These are phyloP conservation scores for Caiman crocodilus DNA, from an alignment of 2,797 vertebrate genomes.

Conservation along the genomic window DNA sequence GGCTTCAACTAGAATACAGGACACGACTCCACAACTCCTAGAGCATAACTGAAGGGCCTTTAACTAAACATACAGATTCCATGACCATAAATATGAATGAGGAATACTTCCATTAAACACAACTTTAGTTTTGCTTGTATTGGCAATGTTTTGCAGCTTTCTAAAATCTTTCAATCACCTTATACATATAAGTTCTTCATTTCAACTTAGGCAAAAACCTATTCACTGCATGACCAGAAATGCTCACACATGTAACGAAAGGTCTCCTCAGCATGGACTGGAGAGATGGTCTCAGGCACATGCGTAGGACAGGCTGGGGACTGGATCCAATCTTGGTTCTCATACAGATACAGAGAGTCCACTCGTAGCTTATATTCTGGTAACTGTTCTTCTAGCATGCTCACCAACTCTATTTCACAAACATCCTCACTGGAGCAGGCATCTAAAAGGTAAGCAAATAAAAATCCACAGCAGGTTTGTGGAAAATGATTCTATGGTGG, in stretches of 20 bases:
- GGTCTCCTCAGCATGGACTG: constrained; percentile 89
- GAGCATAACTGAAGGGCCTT: background rate
- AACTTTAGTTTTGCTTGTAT: background rate
- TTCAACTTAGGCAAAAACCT: background rate
- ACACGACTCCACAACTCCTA: too few species aligned
- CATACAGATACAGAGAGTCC: constrained; percentile 91
- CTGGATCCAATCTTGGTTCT: constrained; percentile 90
- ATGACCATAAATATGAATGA: background rate
- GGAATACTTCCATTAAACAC: background rate
- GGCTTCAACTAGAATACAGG: background rate
- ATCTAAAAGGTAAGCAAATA: constrained; percentile 71
- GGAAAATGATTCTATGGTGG: background rate
- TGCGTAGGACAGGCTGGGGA: constrained; percentile 81
- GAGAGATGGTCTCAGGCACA: constrained; percentile 80
- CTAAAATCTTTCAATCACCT: background rate
- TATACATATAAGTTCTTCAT: background rate
- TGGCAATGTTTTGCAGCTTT: background rate
- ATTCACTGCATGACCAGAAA: background rate
- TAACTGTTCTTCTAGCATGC: constrained; percentile 84
- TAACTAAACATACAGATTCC: background rate
- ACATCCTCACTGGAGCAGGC: constrained; percentile 83
- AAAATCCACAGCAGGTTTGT: background rate
- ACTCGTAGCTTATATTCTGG: constrained; percentile 84
- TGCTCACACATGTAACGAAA: constrained; percentile 96
- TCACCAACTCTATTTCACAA: constrained; percentile 84